Percentiles rank a stretch among this genome's conserved stretches.
Conservation (phyloP, 2,113 vertebrate genomes). For the Protomyctophum bolini region DNA sequence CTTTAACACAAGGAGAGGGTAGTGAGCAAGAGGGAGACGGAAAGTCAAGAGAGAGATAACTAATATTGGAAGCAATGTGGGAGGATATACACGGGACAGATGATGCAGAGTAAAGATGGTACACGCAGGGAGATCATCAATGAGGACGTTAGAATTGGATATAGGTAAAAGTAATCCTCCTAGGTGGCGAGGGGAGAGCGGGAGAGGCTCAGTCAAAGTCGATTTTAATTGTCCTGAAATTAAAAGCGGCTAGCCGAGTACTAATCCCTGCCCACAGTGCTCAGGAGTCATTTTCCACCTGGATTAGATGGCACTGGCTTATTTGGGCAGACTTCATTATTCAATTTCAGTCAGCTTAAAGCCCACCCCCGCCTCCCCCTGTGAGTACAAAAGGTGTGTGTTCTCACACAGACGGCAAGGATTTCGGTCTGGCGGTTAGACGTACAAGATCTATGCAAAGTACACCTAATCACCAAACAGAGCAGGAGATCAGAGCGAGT, state of each 20-base stretch:
- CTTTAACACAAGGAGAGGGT: slow-evolving; percentile 46
- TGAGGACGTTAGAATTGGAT: slow-evolving; percentile 22
- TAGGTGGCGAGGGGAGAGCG: slow-evolving; percentile 37
- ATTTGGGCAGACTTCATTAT: slow-evolving; percentile 73
- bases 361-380: background rate
- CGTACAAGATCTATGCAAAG: slow-evolving; percentile 48
- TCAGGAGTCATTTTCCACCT: slow-evolving; percentile 74
- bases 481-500: slow-evolving; percentile 27
- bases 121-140: background rate
- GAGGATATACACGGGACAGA: slow-evolving; percentile 22
- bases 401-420: slow-evolving; percentile 42
- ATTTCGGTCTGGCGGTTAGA: slow-evolving; percentile 42
- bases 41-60: background rate
- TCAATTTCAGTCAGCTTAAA: slow-evolving; percentile 72
- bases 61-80: background rate
- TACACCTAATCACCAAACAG: slow-evolving; percentile 61
- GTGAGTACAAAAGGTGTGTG: slow-evolving; percentile 56
- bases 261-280: slow-evolving; percentile 74
- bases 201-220: slow-evolving; percentile 72
- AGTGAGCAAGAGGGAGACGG: slow-evolving; percentile 25
- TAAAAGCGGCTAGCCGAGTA: slow-evolving; percentile 61
- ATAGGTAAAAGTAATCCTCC: slow-evolving; percentile 59
- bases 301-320: slow-evolving; percentile 74
- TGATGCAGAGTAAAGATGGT: slow-evolving; percentile 7
- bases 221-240: slow-evolving; percentile 84